Evolutionary conservation across 2,113 vertebrate species (phyloP).

Genomic region (Glaucidium brasilianum): DNA sequence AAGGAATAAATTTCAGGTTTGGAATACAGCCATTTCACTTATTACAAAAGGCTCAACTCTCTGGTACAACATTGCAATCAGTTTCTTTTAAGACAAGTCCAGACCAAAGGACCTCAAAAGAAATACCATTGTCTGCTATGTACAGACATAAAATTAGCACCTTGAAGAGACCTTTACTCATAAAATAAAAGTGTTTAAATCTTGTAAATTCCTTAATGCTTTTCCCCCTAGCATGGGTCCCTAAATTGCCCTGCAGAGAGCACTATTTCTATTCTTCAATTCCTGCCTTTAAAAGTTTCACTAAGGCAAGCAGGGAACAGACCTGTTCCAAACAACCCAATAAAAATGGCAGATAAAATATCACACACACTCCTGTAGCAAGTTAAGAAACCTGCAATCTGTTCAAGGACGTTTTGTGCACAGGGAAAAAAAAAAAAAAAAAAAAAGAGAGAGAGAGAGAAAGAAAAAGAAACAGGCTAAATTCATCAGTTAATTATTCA

Average conservation of each 20-base stretch:
- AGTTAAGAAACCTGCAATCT: constrained; percentile 42
- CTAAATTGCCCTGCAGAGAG: constrained; percentile 13
- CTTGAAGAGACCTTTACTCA: neutral
- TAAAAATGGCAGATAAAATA: constrained; percentile 51
- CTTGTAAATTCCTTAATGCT: neutral
- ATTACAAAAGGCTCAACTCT: neutral
- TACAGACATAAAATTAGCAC: neutral
- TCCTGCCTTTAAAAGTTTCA: constrained; percentile 1
- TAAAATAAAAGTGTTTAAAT: neutral
- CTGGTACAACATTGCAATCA: neutral
- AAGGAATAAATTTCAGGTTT: neutral
- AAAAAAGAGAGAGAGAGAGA: neutral
- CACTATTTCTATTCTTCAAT: neutral
- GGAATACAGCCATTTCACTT: neutral
- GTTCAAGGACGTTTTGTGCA: constrained; percentile 15
- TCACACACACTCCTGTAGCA: neutral
- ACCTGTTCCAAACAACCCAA: neutral
- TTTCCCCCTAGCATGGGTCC: neutral
- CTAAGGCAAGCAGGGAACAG: neutral
- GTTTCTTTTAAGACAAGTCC: neutral
- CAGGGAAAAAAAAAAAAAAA: neutral
- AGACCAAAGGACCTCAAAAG: neutral
- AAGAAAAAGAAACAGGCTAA: neutral
- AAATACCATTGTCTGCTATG: neutral
- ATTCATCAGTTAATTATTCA: constrained; percentile 37